A percentile compares a stretch with the other conserved stretches of the same genome.
phyloP scores from a whole-genome alignment of 2,797 vertebrate genomes.

The Halcyon leucocephala region DNA sequence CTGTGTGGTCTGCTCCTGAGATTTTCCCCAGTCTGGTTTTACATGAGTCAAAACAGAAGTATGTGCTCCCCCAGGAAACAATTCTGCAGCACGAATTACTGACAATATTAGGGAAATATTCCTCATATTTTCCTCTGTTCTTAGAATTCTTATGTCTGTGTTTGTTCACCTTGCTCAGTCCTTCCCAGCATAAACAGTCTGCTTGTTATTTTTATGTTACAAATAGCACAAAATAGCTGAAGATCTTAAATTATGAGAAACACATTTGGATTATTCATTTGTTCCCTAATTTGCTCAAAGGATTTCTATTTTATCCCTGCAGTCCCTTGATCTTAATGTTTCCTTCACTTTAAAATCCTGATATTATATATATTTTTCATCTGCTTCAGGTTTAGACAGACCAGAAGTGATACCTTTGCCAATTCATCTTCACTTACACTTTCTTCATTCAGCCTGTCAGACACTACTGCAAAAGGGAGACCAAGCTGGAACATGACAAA shows the following conservation, averaged over 20 bases:
- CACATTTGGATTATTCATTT: constrained; percentile 60
- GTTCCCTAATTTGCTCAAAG: constrained; percentile 10
- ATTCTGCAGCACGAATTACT: not conserved
- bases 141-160: not conserved
- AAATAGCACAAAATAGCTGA: not conserved
- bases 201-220: constrained; percentile 46
- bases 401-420: constrained; percentile 68
- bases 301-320: not conserved
- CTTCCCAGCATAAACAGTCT: not conserved
- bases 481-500: constrained; percentile 77
- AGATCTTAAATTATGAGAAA: constrained; percentile 62
- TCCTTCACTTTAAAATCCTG: constrained; percentile 71
- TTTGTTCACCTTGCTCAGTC: not conserved
- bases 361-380: constrained; percentile 80
- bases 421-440: constrained; percentile 81
- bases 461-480: constrained; percentile 62
- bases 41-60: not conserved
- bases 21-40: not conserved
- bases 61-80: not conserved
- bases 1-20: not conserved
- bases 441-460: constrained; percentile 79
- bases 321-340: constrained; percentile 49
- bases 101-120: not conserved
- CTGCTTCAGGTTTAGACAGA: constrained; percentile 74
- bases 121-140: not conserved